Conservation (phyloP, 2,888 invertebrate genomes). For the Thumatha senex region DNA sequence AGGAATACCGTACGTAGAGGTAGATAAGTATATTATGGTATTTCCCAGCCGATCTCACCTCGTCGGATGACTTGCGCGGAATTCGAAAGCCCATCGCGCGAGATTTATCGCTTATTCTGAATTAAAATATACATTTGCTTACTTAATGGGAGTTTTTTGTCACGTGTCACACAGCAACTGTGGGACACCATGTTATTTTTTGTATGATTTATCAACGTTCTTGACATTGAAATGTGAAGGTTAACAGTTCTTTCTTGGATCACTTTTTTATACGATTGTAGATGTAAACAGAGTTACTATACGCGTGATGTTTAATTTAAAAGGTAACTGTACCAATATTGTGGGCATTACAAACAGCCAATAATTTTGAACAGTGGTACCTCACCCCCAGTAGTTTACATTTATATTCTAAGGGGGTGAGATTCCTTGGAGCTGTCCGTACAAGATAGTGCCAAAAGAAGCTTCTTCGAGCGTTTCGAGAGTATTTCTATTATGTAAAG, state of each 20-base stretch:
- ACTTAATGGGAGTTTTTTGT: constrained; percentile 78
- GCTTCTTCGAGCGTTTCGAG: too few species aligned
- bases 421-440: too few species aligned
- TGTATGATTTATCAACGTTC: constrained; percentile 68
- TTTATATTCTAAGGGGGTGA: too few species aligned
- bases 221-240: constrained; percentile 44
- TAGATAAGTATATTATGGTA: constrained; percentile 67
- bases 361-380: too few species aligned
- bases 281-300: constrained; percentile 39
- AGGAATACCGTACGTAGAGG: constrained; percentile 51
- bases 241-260: constrained; percentile 38
- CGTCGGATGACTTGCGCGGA: constrained; percentile 80
- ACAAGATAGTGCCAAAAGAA: too few species aligned
- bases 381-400: too few species aligned
- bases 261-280: neutral
- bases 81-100: constrained; percentile 82
- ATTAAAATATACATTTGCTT: constrained; percentile 82
- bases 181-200: constrained; percentile 54
- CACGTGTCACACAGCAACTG: constrained; percentile 70
- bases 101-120: constrained; percentile 82
- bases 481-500: too few species aligned
- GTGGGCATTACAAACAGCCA: too few species aligned
- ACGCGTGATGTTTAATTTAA: too few species aligned
- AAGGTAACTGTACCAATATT: too few species aligned
- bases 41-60: constrained; percentile 82